Percentiles rank a stretch among this genome's conserved stretches.
Conservation (phyloP, 2,888 invertebrate species). For the Drosophila anomelani region DNA sequence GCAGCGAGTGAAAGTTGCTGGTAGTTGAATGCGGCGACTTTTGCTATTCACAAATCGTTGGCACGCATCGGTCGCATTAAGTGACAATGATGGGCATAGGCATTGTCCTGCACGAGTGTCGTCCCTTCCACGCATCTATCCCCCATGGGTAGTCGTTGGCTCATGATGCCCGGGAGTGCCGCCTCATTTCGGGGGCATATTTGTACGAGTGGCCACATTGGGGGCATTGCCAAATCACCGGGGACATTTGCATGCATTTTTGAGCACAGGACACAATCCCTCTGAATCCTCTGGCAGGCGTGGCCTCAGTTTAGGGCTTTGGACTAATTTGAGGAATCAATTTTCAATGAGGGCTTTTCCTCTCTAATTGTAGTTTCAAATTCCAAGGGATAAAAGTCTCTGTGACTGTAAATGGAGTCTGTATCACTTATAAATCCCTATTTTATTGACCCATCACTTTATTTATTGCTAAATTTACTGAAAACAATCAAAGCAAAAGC, state of each 20-base stretch:
- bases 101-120: background rate
- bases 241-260: conserved; percentile 61
- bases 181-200: conserved; percentile 59
- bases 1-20: conserved; percentile 47
- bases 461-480: conserved; percentile 10
- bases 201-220: conserved; percentile 63
- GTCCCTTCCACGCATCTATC: conserved; percentile 1
- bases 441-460: background rate
- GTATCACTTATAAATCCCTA: background rate
- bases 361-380: background rate
- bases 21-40: conserved; percentile 26
- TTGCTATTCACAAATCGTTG: conserved; percentile 71
- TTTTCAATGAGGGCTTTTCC: conserved; percentile 4
- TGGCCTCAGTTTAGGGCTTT: background rate
- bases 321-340: conserved; percentile 10
- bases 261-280: conserved; percentile 7
- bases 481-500: conserved; percentile 12
- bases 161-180: conserved; percentile 48
- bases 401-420: background rate
- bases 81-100: conserved; percentile 45
- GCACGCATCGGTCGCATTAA: conserved; percentile 63
- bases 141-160: conserved; percentile 48
- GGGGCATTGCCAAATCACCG: conserved; percentile 71
- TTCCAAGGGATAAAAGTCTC: background rate
- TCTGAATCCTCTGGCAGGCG: background rate